A percentile compares a stretch with the other conserved stretches of the same genome.
These are phyloP conservation scores for Portunus trituberculatus DNA, from an alignment of 1,140 invertebrate genomes.

Conservation along the genomic window DNA sequence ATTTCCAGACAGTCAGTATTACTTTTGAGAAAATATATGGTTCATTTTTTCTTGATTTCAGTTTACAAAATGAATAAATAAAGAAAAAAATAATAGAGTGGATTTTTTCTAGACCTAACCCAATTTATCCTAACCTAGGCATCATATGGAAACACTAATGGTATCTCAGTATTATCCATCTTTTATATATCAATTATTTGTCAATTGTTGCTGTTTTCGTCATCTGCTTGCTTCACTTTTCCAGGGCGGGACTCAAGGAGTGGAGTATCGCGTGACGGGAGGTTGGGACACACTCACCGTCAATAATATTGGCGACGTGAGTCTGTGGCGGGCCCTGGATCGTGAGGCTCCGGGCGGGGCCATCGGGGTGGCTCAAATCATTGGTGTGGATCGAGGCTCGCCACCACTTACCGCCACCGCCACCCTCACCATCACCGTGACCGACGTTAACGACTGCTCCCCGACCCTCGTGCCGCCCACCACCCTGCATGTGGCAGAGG, in stretches of 20 bases:
- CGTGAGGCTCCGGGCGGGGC: constrained; percentile 39
- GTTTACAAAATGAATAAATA: background rate
- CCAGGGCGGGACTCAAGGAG: constrained; percentile 35
- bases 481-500: constrained; percentile 39
- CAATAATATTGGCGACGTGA: background rate
- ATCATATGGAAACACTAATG: background rate
- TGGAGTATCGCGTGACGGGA: constrained; percentile 25
- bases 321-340: constrained; percentile 34
- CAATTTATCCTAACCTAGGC: too few relatives aligned
- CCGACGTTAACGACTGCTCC: constrained; percentile 46
- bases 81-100: background rate
- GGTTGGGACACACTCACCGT: constrained; percentile 37
- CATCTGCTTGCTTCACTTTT: background rate
- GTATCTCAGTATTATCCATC: background rate
- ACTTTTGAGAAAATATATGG: too few relatives aligned
- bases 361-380: constrained; percentile 24
- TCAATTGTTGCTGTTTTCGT: background rate
- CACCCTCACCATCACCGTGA: constrained; percentile 55
- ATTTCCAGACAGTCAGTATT: too few relatives aligned
- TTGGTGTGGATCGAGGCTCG: constrained; percentile 35
- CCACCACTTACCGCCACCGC: constrained; percentile 45
- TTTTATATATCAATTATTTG: background rate
- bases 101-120: background rate
- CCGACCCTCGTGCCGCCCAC: constrained; percentile 41
- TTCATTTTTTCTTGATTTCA: too few relatives aligned